A percentile compares a stretch with the other conserved stretches of the same genome.
phyloP scores from a whole-genome alignment of 2,113 vertebrate species.

The Hypomesus transpacificus region DNA sequence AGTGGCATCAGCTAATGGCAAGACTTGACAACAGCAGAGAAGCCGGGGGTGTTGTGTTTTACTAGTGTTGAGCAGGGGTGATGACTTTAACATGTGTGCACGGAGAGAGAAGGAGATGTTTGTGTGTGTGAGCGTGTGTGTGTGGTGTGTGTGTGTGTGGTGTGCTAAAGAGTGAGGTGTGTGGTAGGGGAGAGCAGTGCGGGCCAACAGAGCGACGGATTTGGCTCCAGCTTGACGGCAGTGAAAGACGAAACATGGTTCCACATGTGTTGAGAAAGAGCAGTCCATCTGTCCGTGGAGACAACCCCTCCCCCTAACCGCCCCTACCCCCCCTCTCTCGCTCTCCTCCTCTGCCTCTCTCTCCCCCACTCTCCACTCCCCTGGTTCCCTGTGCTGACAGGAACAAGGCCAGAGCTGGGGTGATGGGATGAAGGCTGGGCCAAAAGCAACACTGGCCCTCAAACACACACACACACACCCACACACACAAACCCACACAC shows the following conservation, averaged over 20 bases:
- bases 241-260: constrained; percentile 89
- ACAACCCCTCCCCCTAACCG: constrained; percentile 55
- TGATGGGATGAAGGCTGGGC: constrained; percentile 70
- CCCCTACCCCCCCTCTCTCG: constrained; percentile 33
- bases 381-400: constrained; percentile 67
- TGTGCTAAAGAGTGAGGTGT: constrained; percentile 50
- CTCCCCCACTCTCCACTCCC: constrained; percentile 67
- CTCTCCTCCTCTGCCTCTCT: constrained; percentile 35
- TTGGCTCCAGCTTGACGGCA: constrained; percentile 96
- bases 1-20: constrained; percentile 76
- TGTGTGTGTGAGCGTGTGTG: constrained; percentile 32
- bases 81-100: constrained; percentile 99
- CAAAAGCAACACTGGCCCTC: constrained; percentile 67
- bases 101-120: constrained; percentile 76
- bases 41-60: constrained; percentile 77
- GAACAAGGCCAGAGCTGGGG: constrained; percentile 71
- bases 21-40: constrained; percentile 76
- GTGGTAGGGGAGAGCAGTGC: constrained; percentile 60
- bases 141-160: constrained; percentile 14
- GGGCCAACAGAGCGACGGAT: constrained; percentile 70
- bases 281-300: constrained; percentile 76
- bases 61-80: constrained; percentile 82
- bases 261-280: constrained; percentile 96
- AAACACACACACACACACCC: constrained; percentile 37
- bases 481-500: constrained; percentile 25